Evolutionary conservation across 2,888 invertebrate species (phyloP).

Genomic region (Conops quadrifasciatus): DNA sequence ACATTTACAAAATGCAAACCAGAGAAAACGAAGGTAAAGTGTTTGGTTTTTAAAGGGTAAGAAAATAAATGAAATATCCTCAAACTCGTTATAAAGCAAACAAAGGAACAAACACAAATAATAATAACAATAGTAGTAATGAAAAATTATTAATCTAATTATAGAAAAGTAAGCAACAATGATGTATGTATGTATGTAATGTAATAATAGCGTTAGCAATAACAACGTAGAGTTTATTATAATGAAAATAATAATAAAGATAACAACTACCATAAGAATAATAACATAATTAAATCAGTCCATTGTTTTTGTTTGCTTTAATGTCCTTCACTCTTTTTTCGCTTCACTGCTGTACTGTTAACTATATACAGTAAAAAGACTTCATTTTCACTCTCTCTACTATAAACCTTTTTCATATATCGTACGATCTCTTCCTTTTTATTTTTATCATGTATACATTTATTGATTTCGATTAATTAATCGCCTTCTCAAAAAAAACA

Average conservation of each 20-base stretch:
- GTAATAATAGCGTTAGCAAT: conserved; percentile 4
- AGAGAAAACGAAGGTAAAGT: neutral
- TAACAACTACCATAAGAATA: conserved; percentile 32
- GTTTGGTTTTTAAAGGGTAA: neutral
- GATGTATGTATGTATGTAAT: neutral
- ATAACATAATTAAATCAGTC: conserved; percentile 46
- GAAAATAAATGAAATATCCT: no score
- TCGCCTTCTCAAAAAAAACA: conserved; percentile 37
- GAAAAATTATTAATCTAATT: neutral
- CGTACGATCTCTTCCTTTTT: neutral
- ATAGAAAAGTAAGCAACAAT: no score
- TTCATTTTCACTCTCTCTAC: no score
- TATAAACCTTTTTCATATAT: neutral
- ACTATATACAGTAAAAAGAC: no score
- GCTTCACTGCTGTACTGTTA: neutral
- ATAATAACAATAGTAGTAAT: neutral
- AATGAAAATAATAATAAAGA: conserved; percentile 9
- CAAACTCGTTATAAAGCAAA: conserved; percentile 7
- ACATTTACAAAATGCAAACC: neutral
- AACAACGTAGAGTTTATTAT: neutral
- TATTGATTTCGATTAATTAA: conserved; percentile 18
- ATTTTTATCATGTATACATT: neutral
- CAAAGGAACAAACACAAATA: conserved; percentile 5
- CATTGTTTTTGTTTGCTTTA: conserved; percentile 39
- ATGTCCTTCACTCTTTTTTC: conserved; percentile 29